Conservation (phyloP, 2,888 invertebrate species). For the Proisotoma minuta region DNA sequence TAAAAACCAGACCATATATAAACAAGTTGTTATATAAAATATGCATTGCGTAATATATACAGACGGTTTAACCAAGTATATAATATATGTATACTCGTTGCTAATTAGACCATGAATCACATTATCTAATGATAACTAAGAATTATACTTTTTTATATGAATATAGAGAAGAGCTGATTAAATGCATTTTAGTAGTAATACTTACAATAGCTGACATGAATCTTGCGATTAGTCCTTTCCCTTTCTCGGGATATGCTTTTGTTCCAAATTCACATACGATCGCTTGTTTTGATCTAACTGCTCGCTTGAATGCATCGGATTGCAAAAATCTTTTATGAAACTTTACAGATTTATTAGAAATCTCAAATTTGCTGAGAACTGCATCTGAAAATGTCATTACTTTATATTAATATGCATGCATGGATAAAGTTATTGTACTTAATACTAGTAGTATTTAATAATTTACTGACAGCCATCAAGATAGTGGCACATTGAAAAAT, state of each 20-base stretch:
- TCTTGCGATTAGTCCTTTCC: slow-evolving; percentile 40
- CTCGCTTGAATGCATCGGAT: slow-evolving; percentile 53
- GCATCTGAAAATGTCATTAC: slow-evolving; percentile 47
- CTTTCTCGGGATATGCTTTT: slow-evolving; percentile 43
- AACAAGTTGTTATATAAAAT: no score
- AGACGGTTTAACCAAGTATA: no score
- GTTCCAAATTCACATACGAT: slow-evolving; percentile 54
- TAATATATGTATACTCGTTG: background rate
- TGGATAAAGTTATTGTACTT: no score
- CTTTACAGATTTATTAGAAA: slow-evolving; percentile 51
- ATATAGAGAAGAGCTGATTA: no score
- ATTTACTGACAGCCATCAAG: slow-evolving; percentile 25
- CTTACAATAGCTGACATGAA: slow-evolving; percentile 48
- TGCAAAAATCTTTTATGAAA: slow-evolving; percentile 51
- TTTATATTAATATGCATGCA: background rate
- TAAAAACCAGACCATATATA: background rate
- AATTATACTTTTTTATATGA: background rate
- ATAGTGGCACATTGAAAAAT: slow-evolving; percentile 46
- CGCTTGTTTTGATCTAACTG: slow-evolving; percentile 51
- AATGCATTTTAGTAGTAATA: background rate
- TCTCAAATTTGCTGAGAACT: slow-evolving; percentile 53
- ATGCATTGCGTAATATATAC: no score
- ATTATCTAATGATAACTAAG: no score
- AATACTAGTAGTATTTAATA: background rate
- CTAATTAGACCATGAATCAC: slow-evolving; percentile 3